Evolutionary conservation across 2,888 invertebrate species (phyloP).

Genomic region (Lathronympha strigana): DNA sequence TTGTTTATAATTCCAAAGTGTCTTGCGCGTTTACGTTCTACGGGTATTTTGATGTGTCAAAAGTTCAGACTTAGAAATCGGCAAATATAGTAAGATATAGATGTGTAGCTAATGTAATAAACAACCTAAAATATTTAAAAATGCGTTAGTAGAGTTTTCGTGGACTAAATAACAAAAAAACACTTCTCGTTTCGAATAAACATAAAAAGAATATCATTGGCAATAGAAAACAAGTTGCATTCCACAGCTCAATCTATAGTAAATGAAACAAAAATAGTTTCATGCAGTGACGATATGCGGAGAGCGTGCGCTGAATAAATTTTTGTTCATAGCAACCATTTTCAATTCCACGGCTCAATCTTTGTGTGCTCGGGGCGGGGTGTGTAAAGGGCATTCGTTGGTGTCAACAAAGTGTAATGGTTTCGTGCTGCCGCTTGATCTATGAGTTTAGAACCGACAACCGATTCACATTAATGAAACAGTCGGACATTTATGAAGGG

Average conservation of each 20-base stretch:
- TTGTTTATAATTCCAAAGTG: too few relatives aligned
- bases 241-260: conserved; percentile 43
- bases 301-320: conserved; percentile 77
- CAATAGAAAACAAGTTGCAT: conserved; percentile 34
- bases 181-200: conserved; percentile 11
- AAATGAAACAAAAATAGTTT: conserved; percentile 55
- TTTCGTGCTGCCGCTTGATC: conserved; percentile 77
- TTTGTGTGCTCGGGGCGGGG: conserved; percentile 81
- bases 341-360: conserved; percentile 84
- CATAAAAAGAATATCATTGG: conserved; percentile 19
- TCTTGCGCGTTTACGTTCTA: too few relatives aligned
- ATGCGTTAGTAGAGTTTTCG: too few relatives aligned
- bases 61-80: too few relatives aligned
- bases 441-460: conserved; percentile 69
- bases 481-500: not conserved
- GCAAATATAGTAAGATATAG: too few relatives aligned
- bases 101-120: too few relatives aligned
- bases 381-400: conserved; percentile 82
- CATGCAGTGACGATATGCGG: conserved; percentile 72
- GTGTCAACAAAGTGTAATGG: conserved; percentile 82
- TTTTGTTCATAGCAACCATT: conserved; percentile 82
- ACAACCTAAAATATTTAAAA: too few relatives aligned
- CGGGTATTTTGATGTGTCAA: too few relatives aligned
- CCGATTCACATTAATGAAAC: conserved; percentile 61
- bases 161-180: not conserved